Percentiles rank a stretch among this genome's conserved stretches.
Evolutionary conservation across 2,113 vertebrate species (phyloP).

Genomic region (Pterophyllum scalare): DNA sequence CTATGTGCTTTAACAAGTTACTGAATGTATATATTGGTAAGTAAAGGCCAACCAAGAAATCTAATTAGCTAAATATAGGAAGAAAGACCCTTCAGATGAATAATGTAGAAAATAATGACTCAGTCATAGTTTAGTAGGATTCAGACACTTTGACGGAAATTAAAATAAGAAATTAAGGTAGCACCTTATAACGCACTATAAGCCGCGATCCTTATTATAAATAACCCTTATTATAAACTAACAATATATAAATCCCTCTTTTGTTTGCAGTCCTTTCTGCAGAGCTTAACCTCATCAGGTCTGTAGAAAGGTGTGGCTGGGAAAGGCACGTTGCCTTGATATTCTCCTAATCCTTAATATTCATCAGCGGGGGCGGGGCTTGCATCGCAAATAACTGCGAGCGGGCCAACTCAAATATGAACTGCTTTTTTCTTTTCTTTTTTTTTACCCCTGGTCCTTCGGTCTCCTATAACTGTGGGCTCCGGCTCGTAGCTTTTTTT

Average conservation of each 20-base stretch:
- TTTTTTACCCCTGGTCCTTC: not conserved
- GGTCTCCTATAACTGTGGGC: constrained; percentile 6
- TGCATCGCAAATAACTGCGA: constrained; percentile 38
- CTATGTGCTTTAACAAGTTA: too few species aligned
- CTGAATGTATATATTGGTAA: too few species aligned
- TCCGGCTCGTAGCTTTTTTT: not conserved
- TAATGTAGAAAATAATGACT: too few species aligned
- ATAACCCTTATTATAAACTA: too few species aligned
- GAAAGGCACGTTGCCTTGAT: not conserved
- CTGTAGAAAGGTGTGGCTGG: constrained; percentile 34
- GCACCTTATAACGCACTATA: too few species aligned
- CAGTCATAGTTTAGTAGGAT: too few species aligned
- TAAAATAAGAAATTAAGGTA: too few species aligned
- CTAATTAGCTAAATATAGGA: too few species aligned
- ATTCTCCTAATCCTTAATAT: constrained; percentile 51
- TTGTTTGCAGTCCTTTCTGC: not conserved
- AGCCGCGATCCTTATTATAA: too few species aligned
- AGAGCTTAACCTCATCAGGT: not conserved
- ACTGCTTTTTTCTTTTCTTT: not conserved
- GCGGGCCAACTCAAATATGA: constrained; percentile 59
- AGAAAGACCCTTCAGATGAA: too few species aligned
- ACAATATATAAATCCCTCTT: not conserved
- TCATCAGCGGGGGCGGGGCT: constrained; percentile 49
- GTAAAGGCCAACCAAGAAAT: too few species aligned
- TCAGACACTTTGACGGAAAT: too few species aligned